Conservation (phyloP, 2,888 invertebrate genomes). For the Euspilapteryx auroguttella region DNA sequence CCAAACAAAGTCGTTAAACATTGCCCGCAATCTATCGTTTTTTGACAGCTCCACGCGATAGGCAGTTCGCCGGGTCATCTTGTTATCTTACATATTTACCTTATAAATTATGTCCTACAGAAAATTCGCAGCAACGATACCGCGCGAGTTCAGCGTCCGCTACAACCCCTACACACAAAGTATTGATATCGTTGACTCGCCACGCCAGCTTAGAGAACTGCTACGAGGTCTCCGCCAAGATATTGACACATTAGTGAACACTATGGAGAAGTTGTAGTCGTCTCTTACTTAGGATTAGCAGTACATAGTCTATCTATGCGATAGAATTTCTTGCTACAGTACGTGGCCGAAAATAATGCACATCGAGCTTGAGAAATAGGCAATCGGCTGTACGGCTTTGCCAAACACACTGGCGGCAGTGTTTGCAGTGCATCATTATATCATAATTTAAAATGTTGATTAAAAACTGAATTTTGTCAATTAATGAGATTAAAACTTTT, state of each 20-base stretch:
- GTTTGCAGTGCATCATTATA: no score
- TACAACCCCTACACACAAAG: constrained; percentile 97
- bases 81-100: no score
- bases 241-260: constrained; percentile 76
- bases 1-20: no score
- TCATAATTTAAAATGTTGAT: no score
- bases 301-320: neutral
- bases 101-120: constrained; percentile 61
- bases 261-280: constrained; percentile 68
- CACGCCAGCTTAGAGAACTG: constrained; percentile 83
- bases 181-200: constrained; percentile 91
- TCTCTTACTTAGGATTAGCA: neutral
- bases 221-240: constrained; percentile 80
- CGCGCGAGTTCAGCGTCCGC: constrained; percentile 88
- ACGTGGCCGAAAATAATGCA: neutral
- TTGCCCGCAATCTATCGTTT: no score
- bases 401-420: no score
- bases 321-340: neutral
- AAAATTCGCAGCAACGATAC: constrained; percentile 90
- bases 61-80: no score
- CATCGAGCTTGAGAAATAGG: no score
- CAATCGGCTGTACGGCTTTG: no score
- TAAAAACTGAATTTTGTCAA: no score
- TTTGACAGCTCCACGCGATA: no score
- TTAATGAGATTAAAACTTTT: no score